These are phyloP conservation scores for Tigriopus californicus DNA, from an alignment of 2,888 invertebrate genomes.

Conservation along the genomic window DNA sequence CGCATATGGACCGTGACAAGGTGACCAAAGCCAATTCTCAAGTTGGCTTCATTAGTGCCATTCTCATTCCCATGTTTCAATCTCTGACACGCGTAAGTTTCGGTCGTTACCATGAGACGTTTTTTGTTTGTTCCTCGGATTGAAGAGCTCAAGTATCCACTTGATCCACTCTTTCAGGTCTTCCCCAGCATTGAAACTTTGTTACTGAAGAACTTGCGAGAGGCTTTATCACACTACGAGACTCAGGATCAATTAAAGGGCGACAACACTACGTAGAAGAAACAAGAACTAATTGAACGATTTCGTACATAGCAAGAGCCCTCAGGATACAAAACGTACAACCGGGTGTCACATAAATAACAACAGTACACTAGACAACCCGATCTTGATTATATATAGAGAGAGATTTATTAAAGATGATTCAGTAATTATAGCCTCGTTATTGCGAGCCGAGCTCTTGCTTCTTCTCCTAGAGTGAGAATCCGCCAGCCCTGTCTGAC, in stretches of 20 bases:
- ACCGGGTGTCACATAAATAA: too few relatives aligned
- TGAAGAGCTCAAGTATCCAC: not conserved
- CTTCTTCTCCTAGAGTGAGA: too few relatives aligned
- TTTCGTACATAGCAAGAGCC: not conserved
- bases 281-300: not conserved
- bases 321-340: too few relatives aligned
- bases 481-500: too few relatives aligned
- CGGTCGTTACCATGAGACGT: not conserved
- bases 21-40: conserved; percentile 30
- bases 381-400: too few relatives aligned
- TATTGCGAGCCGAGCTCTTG: too few relatives aligned
- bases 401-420: too few relatives aligned
- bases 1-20: conserved; percentile 30
- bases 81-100: conserved; percentile 24
- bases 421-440: too few relatives aligned
- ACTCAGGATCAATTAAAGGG: conserved; percentile 17
- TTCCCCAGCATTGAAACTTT: conserved; percentile 18
- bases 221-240: conserved; percentile 18
- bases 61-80: conserved; percentile 30
- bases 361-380: too few relatives aligned
- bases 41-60: conserved; percentile 30
- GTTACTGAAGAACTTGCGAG: conserved; percentile 17
- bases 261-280: conserved; percentile 4
- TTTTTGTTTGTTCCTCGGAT: not conserved
- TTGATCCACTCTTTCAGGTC: conserved; percentile 12